phyloP scores from a whole-genome alignment of 2,888 invertebrate species.

The Sipunculus nudus region DNA sequence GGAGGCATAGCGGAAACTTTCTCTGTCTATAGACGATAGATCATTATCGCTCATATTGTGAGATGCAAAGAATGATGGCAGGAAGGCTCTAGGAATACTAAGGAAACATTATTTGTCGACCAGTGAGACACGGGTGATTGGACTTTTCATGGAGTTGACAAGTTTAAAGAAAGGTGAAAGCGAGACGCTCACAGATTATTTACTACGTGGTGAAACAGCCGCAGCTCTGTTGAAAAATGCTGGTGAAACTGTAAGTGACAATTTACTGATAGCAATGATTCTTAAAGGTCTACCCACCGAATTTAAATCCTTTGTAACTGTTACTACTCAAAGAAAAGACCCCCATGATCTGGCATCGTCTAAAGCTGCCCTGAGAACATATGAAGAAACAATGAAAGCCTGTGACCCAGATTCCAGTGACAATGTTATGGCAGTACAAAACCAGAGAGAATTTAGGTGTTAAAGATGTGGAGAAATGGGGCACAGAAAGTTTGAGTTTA shows the following conservation, averaged over 20 bases:
- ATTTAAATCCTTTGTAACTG: constrained; percentile 26
- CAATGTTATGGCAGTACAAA: neutral
- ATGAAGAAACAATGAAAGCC: constrained; percentile 23
- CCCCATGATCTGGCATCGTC: constrained; percentile 18
- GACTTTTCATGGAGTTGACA: constrained; percentile 30
- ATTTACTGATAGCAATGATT: constrained; percentile 32
- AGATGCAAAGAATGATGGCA: constrained; percentile 38
- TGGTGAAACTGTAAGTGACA: constrained; percentile 25
- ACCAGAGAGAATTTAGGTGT: neutral
- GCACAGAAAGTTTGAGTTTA: neutral
- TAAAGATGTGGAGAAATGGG: neutral
- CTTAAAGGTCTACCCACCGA: constrained; percentile 30
- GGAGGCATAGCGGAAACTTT: constrained; percentile 13
- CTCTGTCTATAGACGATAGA: constrained; percentile 35
- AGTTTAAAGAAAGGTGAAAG: constrained; percentile 13
- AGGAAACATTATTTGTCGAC: constrained; percentile 19
- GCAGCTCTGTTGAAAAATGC: constrained; percentile 15
- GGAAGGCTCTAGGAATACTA: constrained; percentile 33
- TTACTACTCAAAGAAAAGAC: constrained; percentile 20
- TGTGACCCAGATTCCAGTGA: neutral
- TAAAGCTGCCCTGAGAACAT: constrained; percentile 23
- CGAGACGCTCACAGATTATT: constrained; percentile 31
- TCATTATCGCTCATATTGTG: too few relatives aligned
- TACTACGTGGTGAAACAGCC: constrained; percentile 24
- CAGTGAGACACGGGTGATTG: constrained; percentile 29